Percentiles rank a stretch among this genome's conserved stretches.
phyloP scores from a whole-genome alignment of 1,140 invertebrate species.

The Trachymyrmex septentrionalis region DNA sequence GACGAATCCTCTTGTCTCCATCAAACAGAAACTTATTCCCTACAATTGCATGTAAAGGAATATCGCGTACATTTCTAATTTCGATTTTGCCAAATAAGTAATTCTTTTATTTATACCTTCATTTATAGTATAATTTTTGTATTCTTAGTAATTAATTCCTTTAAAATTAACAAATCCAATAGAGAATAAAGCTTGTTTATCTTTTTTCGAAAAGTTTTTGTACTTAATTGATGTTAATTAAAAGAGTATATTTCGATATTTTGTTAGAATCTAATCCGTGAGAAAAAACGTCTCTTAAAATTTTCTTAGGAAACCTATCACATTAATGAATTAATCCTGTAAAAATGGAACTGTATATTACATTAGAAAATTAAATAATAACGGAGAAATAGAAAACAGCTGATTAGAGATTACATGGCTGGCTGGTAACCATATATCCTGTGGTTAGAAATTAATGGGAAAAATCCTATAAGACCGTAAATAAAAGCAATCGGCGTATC shows the following conservation, averaged over 20 bases:
- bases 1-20: not conserved
- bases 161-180: not conserved
- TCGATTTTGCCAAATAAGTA: not conserved
- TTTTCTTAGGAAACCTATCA: not conserved
- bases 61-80: not conserved
- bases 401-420: no score
- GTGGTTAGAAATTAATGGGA: not conserved
- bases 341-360: no score
- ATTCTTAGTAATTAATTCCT: not conserved
- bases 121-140: not conserved
- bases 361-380: no score
- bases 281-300: not conserved
- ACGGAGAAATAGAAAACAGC: no score
- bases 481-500: not conserved
- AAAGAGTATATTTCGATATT: not conserved
- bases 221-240: not conserved
- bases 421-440: not conserved
- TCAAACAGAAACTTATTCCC: not conserved
- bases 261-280: not conserved
- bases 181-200: not conserved
- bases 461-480: not conserved
- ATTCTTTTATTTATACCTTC: no score
- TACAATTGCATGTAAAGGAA: not conserved
- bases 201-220: not conserved
- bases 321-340: no score